Evolutionary conservation across 2,113 vertebrate genomes (phyloP).

Genomic region (Motacilla alba): DNA sequence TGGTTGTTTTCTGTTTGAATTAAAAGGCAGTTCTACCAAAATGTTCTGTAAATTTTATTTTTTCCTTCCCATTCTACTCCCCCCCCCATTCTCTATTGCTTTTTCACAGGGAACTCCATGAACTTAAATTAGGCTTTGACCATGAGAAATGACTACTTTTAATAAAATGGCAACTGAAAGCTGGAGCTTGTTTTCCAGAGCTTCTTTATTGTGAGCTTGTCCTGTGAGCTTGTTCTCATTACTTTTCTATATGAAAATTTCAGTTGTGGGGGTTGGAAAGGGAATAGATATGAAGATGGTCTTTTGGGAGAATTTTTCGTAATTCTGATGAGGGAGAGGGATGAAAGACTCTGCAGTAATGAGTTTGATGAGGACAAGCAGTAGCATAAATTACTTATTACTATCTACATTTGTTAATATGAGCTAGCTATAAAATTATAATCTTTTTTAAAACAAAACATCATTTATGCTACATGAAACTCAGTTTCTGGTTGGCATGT

Average conservation of each 20-base stretch:
- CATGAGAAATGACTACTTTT: not conserved
- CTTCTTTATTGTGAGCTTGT: not conserved
- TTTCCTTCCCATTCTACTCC: not conserved
- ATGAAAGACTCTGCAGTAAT: constrained; percentile 1
- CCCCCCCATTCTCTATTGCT: not conserved
- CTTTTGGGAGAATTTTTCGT: not conserved
- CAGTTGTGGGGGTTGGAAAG: not conserved
- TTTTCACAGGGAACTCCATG: not conserved
- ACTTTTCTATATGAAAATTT: not conserved
- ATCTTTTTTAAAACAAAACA: not conserved
- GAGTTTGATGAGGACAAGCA: not conserved
- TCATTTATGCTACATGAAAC: not conserved
- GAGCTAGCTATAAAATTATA: not conserved
- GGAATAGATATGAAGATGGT: not conserved
- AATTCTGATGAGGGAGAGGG: not conserved
- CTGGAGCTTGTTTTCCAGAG: not conserved
- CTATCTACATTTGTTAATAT: not conserved
- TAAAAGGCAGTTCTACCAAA: not conserved
- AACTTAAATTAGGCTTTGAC: not conserved
- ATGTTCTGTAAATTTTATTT: not conserved
- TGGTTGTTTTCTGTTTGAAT: not conserved
- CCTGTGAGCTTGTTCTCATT: not conserved
- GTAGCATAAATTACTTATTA: not conserved
- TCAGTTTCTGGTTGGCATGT: not conserved
- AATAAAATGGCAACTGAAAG: not conserved